phyloP scores from a whole-genome alignment of 2,797 vertebrate genomes.

The Microhierax caerulescens region DNA sequence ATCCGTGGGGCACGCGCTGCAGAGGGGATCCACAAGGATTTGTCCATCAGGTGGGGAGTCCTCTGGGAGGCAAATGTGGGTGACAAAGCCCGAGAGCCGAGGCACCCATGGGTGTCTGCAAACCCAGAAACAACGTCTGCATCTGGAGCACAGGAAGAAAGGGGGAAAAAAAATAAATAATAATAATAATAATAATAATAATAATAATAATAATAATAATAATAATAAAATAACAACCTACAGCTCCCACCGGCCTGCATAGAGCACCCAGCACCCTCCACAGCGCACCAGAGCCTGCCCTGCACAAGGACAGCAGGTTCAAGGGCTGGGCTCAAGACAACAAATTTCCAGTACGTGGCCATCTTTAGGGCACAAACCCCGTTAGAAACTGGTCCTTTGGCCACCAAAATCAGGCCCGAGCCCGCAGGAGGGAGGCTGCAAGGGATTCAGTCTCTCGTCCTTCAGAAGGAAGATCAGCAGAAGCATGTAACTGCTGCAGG shows the following conservation, averaged over 20 bases:
- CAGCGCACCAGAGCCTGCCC: not conserved
- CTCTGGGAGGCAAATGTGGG: fast-evolving
- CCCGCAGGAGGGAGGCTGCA: not conserved
- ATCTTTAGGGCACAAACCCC: not conserved
- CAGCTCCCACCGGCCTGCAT: not conserved
- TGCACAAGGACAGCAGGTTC: not conserved
- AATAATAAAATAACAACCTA: no score
- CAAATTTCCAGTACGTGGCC: not conserved
- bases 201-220: no score
- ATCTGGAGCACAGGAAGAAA: not conserved
- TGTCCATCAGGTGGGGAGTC: not conserved
- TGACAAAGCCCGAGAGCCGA: not conserved
- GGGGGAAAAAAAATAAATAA: not conserved
- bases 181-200: no score
- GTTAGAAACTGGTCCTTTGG: not conserved
- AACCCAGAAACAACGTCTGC: not conserved
- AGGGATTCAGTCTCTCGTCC: not conserved
- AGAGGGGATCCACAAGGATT: no score
- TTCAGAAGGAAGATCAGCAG: slow-evolving; percentile 24
- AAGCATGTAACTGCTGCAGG: not conserved
- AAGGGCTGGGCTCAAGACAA: not conserved
- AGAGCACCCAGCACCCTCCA: not conserved
- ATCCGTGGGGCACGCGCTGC: fast-evolving
- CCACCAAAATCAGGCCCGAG: not conserved
- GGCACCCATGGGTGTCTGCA: fast-evolving